Evolutionary conservation across 2,888 invertebrate genomes (phyloP).

Genomic region (Microctonus brassicae): DNA sequence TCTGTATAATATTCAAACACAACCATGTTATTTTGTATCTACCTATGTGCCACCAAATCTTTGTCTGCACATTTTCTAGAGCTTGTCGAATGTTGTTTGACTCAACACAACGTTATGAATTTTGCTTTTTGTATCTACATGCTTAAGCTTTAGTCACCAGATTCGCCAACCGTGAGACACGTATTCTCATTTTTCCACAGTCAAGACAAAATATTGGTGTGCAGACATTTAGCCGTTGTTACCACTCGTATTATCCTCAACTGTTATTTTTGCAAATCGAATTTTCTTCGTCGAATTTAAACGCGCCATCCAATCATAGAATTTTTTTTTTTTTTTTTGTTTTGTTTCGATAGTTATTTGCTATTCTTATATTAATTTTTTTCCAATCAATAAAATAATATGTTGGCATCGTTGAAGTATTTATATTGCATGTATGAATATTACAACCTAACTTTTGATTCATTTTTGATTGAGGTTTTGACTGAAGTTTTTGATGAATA

Average conservation of each 20-base stretch:
- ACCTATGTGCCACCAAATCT: conserved; percentile 19
- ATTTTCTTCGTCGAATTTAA: conserved; percentile 22
- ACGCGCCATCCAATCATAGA: background rate
- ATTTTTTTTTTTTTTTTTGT: background rate
- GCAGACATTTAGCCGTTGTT: background rate
- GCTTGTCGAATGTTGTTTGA: conserved; percentile 25
- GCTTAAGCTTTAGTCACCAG: background rate
- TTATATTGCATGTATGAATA: background rate
- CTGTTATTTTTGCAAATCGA: conserved; percentile 26
- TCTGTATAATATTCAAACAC: conserved; percentile 19
- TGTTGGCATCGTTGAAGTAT: background rate
- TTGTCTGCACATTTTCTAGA: conserved; percentile 20
- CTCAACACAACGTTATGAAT: conserved; percentile 18
- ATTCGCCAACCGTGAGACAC: background rate
- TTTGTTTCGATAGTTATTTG: too few relatives aligned
- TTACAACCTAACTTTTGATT: too few relatives aligned
- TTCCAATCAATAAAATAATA: background rate
- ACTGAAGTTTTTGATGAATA: background rate
- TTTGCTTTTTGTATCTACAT: conserved; percentile 20
- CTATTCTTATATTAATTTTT: background rate
- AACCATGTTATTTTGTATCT: conserved; percentile 24
- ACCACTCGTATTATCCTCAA: background rate
- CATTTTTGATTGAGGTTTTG: background rate
- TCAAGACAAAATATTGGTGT: background rate
- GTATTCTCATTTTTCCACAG: background rate